phyloP scores from a whole-genome alignment of 2,113 vertebrate genomes.

The Nibea albiflora region DNA sequence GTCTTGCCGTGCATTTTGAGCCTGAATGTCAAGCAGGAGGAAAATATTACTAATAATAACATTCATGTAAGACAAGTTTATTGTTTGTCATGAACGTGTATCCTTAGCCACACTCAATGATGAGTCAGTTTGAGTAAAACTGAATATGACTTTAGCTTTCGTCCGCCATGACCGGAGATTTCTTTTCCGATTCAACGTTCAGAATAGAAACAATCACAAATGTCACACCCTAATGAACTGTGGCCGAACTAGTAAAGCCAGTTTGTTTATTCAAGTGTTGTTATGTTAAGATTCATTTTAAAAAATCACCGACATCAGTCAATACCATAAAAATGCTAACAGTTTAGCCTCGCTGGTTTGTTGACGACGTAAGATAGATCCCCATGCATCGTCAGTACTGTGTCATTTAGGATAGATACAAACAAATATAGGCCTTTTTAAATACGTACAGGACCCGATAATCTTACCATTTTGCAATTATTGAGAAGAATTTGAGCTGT shows the following conservation, averaged over 20 bases:
- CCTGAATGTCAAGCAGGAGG: not conserved
- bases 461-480: conserved; percentile 4
- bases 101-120: not conserved
- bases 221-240: not conserved
- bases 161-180: not conserved
- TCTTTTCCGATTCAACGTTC: not conserved
- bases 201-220: not conserved
- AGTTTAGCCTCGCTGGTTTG: not conserved
- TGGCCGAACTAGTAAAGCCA: not conserved
- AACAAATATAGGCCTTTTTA: not conserved
- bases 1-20: fast-evolving
- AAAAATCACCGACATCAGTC: not conserved
- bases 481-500: too few species aligned
- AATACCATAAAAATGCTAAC: not conserved
- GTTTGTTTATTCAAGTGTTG: not conserved
- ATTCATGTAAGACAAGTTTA: not conserved
- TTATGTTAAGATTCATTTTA: not conserved
- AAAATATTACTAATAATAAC: not conserved
- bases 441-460: not conserved
- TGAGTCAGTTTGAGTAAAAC: too few species aligned
- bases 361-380: not conserved
- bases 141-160: not conserved
- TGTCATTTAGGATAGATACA: too few species aligned
- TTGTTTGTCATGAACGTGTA: not conserved
- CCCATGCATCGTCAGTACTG: not conserved